Evolutionary conservation across 2,888 invertebrate species (phyloP).

Genomic region (Chydorus sphaericus): DNA sequence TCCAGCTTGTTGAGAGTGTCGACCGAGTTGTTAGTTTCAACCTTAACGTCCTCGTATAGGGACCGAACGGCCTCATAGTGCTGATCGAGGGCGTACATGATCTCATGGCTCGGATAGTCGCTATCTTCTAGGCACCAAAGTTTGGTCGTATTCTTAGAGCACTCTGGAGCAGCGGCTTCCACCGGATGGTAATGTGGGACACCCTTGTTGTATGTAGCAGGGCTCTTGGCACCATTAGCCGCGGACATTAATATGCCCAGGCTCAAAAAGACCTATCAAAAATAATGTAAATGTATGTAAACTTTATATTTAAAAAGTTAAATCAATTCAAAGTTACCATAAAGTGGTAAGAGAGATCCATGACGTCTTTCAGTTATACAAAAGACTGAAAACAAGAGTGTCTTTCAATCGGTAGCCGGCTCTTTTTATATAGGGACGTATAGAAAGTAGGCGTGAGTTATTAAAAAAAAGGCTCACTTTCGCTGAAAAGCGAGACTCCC

Average conservation of each 20-base stretch:
- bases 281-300: not conserved
- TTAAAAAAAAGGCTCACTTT: too few species aligned
- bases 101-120: conserved; percentile 18
- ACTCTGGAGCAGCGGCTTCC: conserved; percentile 17
- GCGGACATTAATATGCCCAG: not conserved
- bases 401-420: too few species aligned
- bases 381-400: too few species aligned
- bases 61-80: conserved; percentile 16
- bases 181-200: not conserved
- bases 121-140: conserved; percentile 17
- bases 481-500: too few species aligned
- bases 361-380: not conserved
- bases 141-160: conserved; percentile 16
- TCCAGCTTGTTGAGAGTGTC: conserved; percentile 16
- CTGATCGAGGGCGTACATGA: conserved; percentile 16
- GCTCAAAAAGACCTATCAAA: not conserved
- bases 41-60: conserved; percentile 18
- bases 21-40: conserved; percentile 20
- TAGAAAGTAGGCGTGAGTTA: too few species aligned
- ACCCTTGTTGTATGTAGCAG: conserved; percentile 8
- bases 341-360: conserved; percentile 1
- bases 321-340: not conserved
- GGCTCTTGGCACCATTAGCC: conserved; percentile 1
- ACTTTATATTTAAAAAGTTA: not conserved
- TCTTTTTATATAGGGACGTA: too few species aligned